Evolutionary conservation across 2,888 invertebrate species (phyloP), one percentile per base, ranked within the genome.

Genomic region (Cantharis rustica): DNA sequence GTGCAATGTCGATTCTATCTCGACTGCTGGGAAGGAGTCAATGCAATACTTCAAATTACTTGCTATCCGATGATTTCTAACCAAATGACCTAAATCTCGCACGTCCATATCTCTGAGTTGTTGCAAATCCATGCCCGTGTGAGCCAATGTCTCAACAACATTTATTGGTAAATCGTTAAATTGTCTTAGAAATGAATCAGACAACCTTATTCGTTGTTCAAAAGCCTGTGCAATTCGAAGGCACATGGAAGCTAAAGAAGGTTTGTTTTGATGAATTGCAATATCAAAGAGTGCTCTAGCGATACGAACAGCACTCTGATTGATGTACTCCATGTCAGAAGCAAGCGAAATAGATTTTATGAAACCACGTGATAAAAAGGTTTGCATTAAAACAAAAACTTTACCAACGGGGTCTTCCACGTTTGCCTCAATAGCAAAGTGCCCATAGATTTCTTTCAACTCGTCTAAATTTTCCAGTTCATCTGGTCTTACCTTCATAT

Each of bases 231-330:
- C 94, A 85, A 99, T 91, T 82, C 91, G 92, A 0, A 99, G 90
- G 80, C 98, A 93, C 7, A 96, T 90, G 0, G 93, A 94, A 0
- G 99, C 94, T 90, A 98, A 92, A 80, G 96, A 91, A 0, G 99
- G 95, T 90, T 96, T 97, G 86, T 96, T 97, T 84, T 95, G 95
- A 26, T 96, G 92, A 7, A 98, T 89, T 0, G 96, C 95, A 79
- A 99, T 95, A 85, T 99, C 98, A 88, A 99, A 99, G 47, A 99
- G 89, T 0, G 98, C 98, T 62, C 99, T 91, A 9, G 95, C 92
- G 82, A 99, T 96, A 73, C 99, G 92, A 0, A 95, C 93, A 10
- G 96, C 95, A 88, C 98, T 99, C 92, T 97, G 96, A 81, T 94
- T 94, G 31, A 98, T 94, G 86, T 97, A 98, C 72, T 95, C 93